phyloP scores from a whole-genome alignment of 2,797 vertebrate genomes.

The Megaceryle alcyon region DNA sequence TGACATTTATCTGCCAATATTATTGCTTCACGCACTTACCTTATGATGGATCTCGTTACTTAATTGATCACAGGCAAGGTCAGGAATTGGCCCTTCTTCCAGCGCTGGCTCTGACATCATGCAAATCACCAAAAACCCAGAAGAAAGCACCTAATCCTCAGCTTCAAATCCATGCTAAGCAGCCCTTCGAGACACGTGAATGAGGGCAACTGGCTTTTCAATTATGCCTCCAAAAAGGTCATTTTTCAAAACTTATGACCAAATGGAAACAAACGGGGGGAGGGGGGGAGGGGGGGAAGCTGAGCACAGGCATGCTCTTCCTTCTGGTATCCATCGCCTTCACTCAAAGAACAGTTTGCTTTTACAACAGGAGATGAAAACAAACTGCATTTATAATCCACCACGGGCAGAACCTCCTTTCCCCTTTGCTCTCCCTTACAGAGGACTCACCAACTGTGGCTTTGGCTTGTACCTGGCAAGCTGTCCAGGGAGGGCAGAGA shows the following conservation, averaged over 20 bases:
- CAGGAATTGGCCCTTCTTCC: slow-evolving; percentile 34
- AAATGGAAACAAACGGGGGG: background rate
- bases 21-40: slow-evolving; percentile 44
- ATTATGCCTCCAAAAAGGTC: background rate
- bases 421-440: background rate
- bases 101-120: slow-evolving; percentile 10
- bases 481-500: background rate
- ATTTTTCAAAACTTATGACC: background rate
- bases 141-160: slow-evolving; percentile 22
- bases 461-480: background rate
- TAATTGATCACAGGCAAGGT: slow-evolving; percentile 45
- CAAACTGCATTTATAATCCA: background rate
- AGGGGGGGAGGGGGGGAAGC: background rate
- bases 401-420: accelerated
- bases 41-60: slow-evolving; percentile 36
- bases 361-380: background rate
- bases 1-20: slow-evolving; percentile 70
- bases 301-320: background rate
- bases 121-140: background rate
- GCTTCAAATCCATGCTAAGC: background rate
- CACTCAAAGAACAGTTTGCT: background rate
- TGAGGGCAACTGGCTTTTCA: background rate
- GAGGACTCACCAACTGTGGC: background rate
- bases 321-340: background rate
- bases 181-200: background rate